These are phyloP conservation scores for Bellardia bayeri DNA, from an alignment of 2,888 invertebrate species.

Conservation along the genomic window DNA sequence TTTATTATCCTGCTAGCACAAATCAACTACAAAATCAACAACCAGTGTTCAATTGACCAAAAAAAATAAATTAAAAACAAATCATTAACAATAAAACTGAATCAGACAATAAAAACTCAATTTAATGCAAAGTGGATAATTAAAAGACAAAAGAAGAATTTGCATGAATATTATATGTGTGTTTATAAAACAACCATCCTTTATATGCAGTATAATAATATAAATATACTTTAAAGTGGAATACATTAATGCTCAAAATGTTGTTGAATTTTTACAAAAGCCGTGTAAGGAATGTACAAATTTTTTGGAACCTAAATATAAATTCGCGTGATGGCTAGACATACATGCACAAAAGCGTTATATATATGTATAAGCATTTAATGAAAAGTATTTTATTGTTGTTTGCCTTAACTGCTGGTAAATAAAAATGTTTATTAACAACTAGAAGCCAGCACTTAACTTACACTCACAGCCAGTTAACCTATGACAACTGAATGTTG, in stretches of 20 bases:
- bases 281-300: background rate
- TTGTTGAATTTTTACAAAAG: background rate
- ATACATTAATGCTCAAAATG: conserved; percentile 6
- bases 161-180: background rate
- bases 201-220: background rate
- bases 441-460: background rate
- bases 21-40: conserved; percentile 26
- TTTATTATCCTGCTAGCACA: background rate
- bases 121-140: conserved; percentile 14
- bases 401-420: background rate
- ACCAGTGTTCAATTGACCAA: conserved; percentile 50
- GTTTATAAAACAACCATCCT: background rate
- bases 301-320: conserved; percentile 26
- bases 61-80: conserved; percentile 12
- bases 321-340: conserved; percentile 42
- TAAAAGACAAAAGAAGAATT: background rate
- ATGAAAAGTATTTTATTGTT: background rate
- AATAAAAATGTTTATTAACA: conserved; percentile 5
- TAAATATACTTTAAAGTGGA: background rate
- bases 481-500: background rate
- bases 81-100: background rate
- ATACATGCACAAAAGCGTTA: conserved; percentile 19
- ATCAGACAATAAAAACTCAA: background rate
- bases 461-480: background rate
- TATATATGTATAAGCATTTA: background rate